Base-by-base conservation (phyloP, 2,888 invertebrate genomes). In the Drosophila antonietae region DNA sequence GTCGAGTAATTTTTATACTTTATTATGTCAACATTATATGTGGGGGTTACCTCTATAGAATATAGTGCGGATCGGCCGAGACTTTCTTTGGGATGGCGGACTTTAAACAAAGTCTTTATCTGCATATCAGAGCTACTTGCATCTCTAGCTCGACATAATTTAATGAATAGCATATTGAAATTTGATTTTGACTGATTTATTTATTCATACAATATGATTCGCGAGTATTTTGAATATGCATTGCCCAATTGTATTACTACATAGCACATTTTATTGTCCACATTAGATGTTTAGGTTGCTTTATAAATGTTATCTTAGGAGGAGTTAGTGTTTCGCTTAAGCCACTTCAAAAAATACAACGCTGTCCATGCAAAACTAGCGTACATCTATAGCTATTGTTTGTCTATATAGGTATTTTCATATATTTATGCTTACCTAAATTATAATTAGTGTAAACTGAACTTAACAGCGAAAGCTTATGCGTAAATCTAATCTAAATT, bases 201-300 rank as follows among this genome's bases (percentile, higher is more conserved):
- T 66, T 52, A 72, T 72, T 73, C 28, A 28, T 52, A 18, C 47
- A 64, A 39, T 56, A 33, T 43, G 33, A 20, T 41, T 62, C 31
- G 52, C 64, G 52, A 67, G 44, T 47, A 28, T 61, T 61, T 63
- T n/a, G 31, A 61, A 52, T 61, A 61, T 61, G 71, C 53, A 47
- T 76, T 57, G 37, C 28, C 51, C 44, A 46, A 57, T 60, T 49
- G 10, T 20, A 58, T 60, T 49, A 44, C 43, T 53, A 75, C 70
- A 66, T 74, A 87, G 84, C 79, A 78, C 88, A 66, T 74, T 72
- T 88, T 79, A 90, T 76, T 76, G 83, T 80, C 88, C 58, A 79
- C 77, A 84, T 75, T 73, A 78, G 15, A 66, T 69, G 53, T 55
- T 46, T 70, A 49, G 39, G 14, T 60, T 65, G 33, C 58, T 35